Base-by-base conservation (phyloP, 1,140 invertebrate species). In the Zophobas morio region DNA sequence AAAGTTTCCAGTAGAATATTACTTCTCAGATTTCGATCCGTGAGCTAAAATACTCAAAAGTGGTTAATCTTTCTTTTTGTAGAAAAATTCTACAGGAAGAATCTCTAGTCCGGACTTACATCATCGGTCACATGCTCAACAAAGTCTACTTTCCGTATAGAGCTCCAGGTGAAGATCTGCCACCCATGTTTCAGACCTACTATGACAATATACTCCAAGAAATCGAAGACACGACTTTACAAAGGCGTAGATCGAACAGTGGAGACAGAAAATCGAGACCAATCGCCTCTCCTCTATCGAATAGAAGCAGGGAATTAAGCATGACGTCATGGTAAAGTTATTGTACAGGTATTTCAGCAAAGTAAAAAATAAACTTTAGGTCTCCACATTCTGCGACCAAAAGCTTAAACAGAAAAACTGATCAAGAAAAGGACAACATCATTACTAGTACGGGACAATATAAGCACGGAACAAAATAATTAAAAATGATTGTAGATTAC, bases 21-120 rank as follows among this genome's bases (percentile, higher is more conserved):
- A 81, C 63, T 88, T 88, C 82, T 78, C 85, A 37, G 87, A 89
- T 78, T 84, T 88, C 36, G 86, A 88, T 77, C 57, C 82, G 87
- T 87, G 85, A 82, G 78, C 77, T n/a, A 36, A 54, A 40, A 1
- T 46, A 42, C 33, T 2, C 39, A 4, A 33, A 74, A 39, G 8
- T 70, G 4, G 46, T 35, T 60, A 63, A 75, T 33, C 0, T 63
- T 39, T 77, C 34, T 34, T 42, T 40, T 40, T 8, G 57, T 63
- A 63, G 60, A 33, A 66, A 66, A 66, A 66, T 66, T 66, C 42
- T 66, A 1, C 60, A 66, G n/a, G 83, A 85, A 75, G 81, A 81
- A 33, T 51, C 51, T 4, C 57, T 82, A 36, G 56, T 82, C 1
- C 75, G 82, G n/a, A 20, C 80, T 0, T 76, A 81, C 36, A 54